phyloP scores from a whole-genome alignment of 2,888 invertebrate genomes.

The Pollenia labialis region DNA sequence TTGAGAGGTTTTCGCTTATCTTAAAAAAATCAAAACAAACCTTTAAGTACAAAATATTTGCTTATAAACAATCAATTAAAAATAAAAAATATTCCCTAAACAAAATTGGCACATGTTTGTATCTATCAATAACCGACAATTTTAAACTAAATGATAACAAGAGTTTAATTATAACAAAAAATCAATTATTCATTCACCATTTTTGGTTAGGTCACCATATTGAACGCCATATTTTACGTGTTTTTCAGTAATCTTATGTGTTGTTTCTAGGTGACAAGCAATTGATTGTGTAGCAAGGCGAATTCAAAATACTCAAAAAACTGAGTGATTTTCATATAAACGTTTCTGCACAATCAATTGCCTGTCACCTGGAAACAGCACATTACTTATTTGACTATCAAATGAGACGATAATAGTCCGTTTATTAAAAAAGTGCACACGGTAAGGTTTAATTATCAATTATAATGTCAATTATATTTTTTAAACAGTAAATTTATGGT shows the following conservation, averaged over 20 bases:
- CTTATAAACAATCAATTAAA: slow-evolving; percentile 3
- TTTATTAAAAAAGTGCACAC: slow-evolving; percentile 36
- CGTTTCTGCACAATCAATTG: too few species aligned
- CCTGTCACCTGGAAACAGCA: too few species aligned
- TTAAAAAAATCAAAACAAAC: not conserved
- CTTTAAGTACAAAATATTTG: not conserved
- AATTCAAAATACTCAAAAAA: too few species aligned
- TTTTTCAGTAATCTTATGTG: slow-evolving; percentile 6
- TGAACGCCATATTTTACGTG: slow-evolving; percentile 20
- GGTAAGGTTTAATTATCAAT: slow-evolving; percentile 15
- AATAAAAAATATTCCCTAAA: not conserved
- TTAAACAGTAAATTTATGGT: not conserved
- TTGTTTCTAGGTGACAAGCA: too few species aligned
- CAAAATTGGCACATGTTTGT: not conserved
- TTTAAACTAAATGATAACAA: slow-evolving; percentile 14
- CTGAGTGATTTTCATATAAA: too few species aligned
- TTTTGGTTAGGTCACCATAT: not conserved
- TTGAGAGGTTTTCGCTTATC: too few species aligned
- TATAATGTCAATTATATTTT: slow-evolving; percentile 30
- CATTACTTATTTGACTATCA: not conserved
- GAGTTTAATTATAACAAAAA: not conserved
- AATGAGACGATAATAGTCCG: not conserved
- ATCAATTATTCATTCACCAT: not conserved
- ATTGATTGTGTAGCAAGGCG: too few species aligned
- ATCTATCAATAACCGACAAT: not conserved